Percentiles rank a stretch among this genome's conserved stretches.
Conservation (phyloP, 2,113 vertebrate genomes). For the Thermophis baileyi region DNA sequence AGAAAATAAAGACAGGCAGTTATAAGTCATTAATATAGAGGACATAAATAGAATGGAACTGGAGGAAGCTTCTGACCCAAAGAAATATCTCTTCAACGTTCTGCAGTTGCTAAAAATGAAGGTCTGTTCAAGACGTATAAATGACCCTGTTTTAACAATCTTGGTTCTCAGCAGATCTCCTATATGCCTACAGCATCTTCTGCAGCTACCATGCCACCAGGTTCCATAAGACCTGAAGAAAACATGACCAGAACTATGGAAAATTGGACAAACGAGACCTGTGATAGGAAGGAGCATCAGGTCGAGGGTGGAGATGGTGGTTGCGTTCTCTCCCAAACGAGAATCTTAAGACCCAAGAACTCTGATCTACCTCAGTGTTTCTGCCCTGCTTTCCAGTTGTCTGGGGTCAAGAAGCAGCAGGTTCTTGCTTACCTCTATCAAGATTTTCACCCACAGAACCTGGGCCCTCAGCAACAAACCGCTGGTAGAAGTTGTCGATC, state of each 20-base stretch:
- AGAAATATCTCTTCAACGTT: background rate
- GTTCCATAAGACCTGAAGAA: background rate
- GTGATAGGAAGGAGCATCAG: background rate
- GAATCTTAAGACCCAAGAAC: background rate
- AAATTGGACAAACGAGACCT: background rate
- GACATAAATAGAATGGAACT: background rate
- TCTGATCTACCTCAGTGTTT: background rate
- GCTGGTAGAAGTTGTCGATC: conserved; percentile 74
- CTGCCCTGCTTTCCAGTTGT: background rate
- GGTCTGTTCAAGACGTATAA: background rate
- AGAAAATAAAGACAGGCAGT: background rate
- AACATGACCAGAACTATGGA: background rate
- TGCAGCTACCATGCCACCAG: background rate
- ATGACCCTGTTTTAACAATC: background rate
- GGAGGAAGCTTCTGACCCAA: background rate
- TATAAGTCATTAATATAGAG: too few relatives aligned
- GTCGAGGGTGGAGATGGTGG: background rate
- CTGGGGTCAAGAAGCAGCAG: background rate
- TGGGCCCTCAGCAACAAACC: conserved; percentile 80
- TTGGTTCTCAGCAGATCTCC: background rate
- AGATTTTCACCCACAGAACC: conserved; percentile 87
- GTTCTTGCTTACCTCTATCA: conserved; percentile 78
- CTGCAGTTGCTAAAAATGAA: background rate
- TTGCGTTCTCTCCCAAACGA: background rate
- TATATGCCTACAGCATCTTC: background rate